phyloP scores from a whole-genome alignment of 1,140 invertebrate genomes.

The Ceratosolen solmsi region DNA sequence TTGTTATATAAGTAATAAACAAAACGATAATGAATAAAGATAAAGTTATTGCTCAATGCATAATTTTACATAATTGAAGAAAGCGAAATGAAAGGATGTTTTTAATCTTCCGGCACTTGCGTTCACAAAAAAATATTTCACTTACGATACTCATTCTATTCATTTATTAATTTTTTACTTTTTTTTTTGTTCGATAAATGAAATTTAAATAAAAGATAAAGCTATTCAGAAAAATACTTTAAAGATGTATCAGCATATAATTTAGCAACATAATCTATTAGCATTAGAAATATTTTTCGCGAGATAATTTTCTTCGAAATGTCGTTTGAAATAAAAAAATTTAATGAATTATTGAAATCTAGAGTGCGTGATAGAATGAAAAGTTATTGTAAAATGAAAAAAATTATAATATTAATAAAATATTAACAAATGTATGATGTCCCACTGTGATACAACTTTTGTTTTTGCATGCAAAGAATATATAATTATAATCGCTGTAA shows the following conservation, averaged over 20 bases:
- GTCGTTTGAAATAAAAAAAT: not conserved
- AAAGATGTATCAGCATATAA: not conserved
- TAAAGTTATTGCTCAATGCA: not conserved
- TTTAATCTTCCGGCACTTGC: not conserved
- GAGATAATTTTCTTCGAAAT: not conserved
- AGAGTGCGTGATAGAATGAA: not conserved
- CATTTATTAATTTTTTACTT: not conserved
- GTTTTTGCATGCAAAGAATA: conserved; percentile 73
- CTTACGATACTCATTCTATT: not conserved
- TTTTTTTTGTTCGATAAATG: not conserved
- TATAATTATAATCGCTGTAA: conserved; percentile 68
- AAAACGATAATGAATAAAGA: not conserved
- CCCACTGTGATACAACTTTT: conserved; percentile 73
- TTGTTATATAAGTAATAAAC: conserved; percentile 17
- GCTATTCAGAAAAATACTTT: not conserved
- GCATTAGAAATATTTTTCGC: not conserved
- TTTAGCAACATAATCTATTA: not conserved
- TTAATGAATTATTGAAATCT: not conserved
- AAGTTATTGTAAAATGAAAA: conserved; percentile 44
- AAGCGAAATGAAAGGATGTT: not conserved
- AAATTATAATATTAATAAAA: conserved; percentile 67
- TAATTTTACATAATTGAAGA: conserved; percentile 11
- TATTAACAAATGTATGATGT: conserved; percentile 72
- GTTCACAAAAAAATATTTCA: conserved; percentile 3
- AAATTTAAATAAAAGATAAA: not conserved